These are phyloP conservation scores for Apamea crenata DNA, from an alignment of 2,888 invertebrate species.

Conservation along the genomic window DNA sequence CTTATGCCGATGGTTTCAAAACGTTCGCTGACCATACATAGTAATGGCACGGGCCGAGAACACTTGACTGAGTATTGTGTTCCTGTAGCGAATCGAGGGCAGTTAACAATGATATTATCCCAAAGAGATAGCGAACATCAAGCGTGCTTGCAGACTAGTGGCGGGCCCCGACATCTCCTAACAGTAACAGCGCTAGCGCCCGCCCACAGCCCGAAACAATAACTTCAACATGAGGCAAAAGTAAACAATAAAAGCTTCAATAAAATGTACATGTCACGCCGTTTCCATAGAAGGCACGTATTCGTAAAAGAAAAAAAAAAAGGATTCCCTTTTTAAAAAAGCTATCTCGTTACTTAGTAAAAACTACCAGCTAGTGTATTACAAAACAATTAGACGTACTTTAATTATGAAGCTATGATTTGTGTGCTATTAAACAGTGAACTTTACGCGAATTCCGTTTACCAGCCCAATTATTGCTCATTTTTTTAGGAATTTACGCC, in stretches of 20 bases:
- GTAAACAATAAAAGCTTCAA: conserved; percentile 78
- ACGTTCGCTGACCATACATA: conserved; percentile 53
- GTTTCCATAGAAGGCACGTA: conserved; percentile 86
- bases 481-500: conserved; percentile 65
- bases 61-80: conserved; percentile 71
- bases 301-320: conserved; percentile 77
- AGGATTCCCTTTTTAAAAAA: conserved; percentile 83
- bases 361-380: conserved; percentile 79
- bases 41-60: conserved; percentile 69
- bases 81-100: conserved; percentile 58
- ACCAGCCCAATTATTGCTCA: conserved; percentile 69
- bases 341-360: conserved; percentile 86
- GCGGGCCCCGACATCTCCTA: conserved; percentile 39
- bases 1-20: conserved; percentile 60
- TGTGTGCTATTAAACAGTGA: conserved; percentile 78
- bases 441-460: conserved; percentile 58
- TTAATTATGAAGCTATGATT: conserved; percentile 79
- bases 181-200: conserved; percentile 38
- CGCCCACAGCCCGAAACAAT: conserved; percentile 54
- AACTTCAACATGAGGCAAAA: conserved; percentile 73
- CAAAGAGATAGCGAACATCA: conserved; percentile 65
- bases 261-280: conserved; percentile 80
- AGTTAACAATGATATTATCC: conserved; percentile 60
- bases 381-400: conserved; percentile 74
- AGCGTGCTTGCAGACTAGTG: conserved; percentile 59